Evolutionary conservation across 2,888 invertebrate species (phyloP), one percentile per base, ranked within the genome.

Genomic region (Tetheella fluctuosa): DNA sequence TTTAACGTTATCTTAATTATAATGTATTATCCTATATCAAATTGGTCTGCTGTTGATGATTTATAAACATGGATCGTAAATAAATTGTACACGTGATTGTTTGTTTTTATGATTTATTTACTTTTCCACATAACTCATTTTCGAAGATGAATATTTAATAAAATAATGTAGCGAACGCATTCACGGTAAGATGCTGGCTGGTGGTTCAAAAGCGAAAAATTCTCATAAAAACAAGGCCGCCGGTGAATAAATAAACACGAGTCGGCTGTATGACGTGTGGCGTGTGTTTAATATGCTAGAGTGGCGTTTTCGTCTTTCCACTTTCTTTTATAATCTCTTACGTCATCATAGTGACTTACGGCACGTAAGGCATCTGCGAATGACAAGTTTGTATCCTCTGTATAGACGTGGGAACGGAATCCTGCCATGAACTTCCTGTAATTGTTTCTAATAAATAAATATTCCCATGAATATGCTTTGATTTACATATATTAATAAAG

Each of bases 191-290:
- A 48, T 20, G 48, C 42, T 15, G 17, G 42, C n/a, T 42, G 42
- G 17, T 23, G 28, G 5, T 30, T 52, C n/a, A 30, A 28, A 58
- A 23, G 42, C 17, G 25, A 25, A n/a, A 39, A 17, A 54, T 39
- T 59, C 39, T 53, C 53, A 17, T 30, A 39, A 17, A 54, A 59
- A 59, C 58, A 59, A 59, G 58, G 58, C 54, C 58, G 54, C 0
- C 23, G 8, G 20, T 67, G 62, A 65, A 70, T 67, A 67, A 70
- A 70, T 70, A 65, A 69, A 57, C 20, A 58, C 30, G 39, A 52
- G n/a, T 17, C 28, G 59, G 37, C 59, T 30, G 61, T 34, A 56
- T 66, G 64, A 70, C 61, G 60, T 59, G 53, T 60, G 62, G 8
- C 59, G 63, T 58, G 48, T 55, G 59, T 71, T 59, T 62, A 60